A percentile compares a stretch with the other conserved stretches of the same genome.
Evolutionary conservation across 2,797 vertebrate species (phyloP).

Genomic region (Ptychobarbus kaznakovi): DNA sequence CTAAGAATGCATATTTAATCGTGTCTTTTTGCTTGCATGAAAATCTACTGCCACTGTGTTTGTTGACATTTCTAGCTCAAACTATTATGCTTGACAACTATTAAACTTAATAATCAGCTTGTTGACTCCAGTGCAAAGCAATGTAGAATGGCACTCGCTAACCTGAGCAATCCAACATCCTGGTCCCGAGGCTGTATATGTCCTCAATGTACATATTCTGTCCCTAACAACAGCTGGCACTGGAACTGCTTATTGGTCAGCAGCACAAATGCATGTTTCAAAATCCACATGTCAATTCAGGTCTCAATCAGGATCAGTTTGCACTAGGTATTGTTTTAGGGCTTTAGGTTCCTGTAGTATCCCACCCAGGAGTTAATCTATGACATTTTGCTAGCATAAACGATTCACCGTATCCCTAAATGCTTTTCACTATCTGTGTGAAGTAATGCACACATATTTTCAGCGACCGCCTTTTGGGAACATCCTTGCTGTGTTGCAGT

Average conservation of each 20-base stretch:
- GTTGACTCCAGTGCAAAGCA: not conserved
- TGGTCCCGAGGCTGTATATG: not conserved
- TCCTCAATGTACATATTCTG: constrained; percentile 12
- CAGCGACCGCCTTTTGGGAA: not conserved
- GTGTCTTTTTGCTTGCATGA: not conserved
- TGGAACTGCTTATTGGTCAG: not conserved
- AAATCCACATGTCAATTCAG: constrained; percentile 4
- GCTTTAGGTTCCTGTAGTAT: not conserved
- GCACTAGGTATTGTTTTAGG: not conserved
- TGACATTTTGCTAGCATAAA: not conserved
- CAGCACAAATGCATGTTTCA: constrained; percentile 1
- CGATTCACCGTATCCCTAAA: not conserved
- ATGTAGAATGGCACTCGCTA: not conserved
- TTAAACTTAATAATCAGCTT: constrained; percentile 13
- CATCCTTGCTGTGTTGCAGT: not conserved
- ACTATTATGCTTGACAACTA: not conserved
- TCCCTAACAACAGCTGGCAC: not conserved
- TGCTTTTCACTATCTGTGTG: not conserved
- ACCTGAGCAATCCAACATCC: constrained; percentile 13
- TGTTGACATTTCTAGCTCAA: constrained; percentile 26
- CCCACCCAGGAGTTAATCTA: not conserved
- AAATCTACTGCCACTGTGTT: not conserved
- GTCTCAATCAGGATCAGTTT: constrained; percentile 10
- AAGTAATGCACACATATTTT: not conserved
- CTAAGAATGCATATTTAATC: not conserved